Percentiles rank a stretch among this genome's conserved stretches.
These are phyloP conservation scores for Drosophila leonis DNA, from an alignment of 2,888 invertebrate species.

Conservation along the genomic window DNA sequence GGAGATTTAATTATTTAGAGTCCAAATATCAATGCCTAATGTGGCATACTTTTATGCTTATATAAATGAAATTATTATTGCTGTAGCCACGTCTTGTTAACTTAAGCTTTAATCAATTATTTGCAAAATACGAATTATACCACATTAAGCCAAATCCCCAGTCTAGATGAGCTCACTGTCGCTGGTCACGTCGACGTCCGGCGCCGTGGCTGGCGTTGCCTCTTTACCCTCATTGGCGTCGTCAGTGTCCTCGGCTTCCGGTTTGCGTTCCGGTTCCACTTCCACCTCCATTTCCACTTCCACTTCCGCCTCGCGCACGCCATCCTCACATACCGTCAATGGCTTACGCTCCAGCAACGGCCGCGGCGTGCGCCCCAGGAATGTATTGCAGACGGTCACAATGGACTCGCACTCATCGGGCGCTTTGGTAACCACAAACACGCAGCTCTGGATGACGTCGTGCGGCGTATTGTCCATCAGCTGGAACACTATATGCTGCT, in stretches of 20 bases:
- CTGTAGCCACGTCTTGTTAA: not conserved
- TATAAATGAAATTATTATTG: not conserved
- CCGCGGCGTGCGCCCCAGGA: slow-evolving; percentile 76
- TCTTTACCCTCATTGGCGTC: slow-evolving; percentile 32
- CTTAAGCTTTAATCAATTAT: not conserved
- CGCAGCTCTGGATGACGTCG: slow-evolving; percentile 81
- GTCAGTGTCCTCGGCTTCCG: slow-evolving; percentile 50
- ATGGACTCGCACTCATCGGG: slow-evolving; percentile 78
- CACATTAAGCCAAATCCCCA: not conserved
- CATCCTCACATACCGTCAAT: slow-evolving; percentile 72
- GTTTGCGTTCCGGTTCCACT: slow-evolving; percentile 35
- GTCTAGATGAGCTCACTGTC: slow-evolving; percentile 44
- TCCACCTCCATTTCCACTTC: slow-evolving; percentile 45
- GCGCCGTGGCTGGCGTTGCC: slow-evolving; percentile 26
- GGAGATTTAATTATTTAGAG: not conserved
- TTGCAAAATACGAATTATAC: not conserved
- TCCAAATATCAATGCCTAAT: not conserved
- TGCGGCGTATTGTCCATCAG: slow-evolving; percentile 79
- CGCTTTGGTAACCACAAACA: slow-evolving; percentile 68
- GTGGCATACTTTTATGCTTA: slow-evolving; percentile 52
- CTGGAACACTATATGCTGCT: slow-evolving; percentile 79
- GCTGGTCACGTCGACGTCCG: slow-evolving; percentile 48
- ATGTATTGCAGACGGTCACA: slow-evolving; percentile 77
- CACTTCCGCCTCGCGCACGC: slow-evolving; percentile 55
- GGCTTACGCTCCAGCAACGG: slow-evolving; percentile 75